Conservation (phyloP, 2,888 invertebrate genomes). For the Scelioninae gen. 1 region DNA sequence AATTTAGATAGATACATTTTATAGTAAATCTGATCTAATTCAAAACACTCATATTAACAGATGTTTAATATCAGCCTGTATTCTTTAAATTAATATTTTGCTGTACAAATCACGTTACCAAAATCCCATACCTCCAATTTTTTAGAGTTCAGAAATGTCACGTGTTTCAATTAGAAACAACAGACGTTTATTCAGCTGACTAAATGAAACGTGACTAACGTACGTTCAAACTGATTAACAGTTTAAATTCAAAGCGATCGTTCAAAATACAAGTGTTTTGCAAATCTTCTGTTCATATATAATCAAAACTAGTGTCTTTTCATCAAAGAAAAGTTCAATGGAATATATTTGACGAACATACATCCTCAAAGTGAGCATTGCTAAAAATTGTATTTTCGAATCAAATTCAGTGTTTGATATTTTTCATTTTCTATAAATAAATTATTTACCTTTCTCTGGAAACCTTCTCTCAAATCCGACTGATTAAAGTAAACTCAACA, state of each 20-base stretch:
- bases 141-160: constrained; percentile 18
- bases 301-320: constrained; percentile 22
- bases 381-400: too few species aligned
- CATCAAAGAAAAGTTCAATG: background rate
- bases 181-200: constrained; percentile 19
- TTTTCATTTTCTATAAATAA: too few species aligned
- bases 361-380: background rate
- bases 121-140: constrained; percentile 24
- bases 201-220: constrained; percentile 51
- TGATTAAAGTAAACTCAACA: too few species aligned
- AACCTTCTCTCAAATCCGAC: too few species aligned
- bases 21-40: too few species aligned
- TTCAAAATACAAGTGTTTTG: constrained; percentile 18
- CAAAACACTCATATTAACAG: too few species aligned
- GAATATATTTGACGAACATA: background rate
- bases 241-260: constrained; percentile 29
- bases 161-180: constrained; percentile 25
- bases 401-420: too few species aligned
- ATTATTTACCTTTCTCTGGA: too few species aligned
- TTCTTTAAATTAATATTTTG: too few species aligned
- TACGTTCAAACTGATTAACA: constrained; percentile 39
- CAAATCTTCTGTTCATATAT: constrained; percentile 55
- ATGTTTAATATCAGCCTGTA: too few species aligned
- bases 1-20: too few species aligned
- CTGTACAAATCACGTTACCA: constrained; percentile 14